These are phyloP conservation scores for Andinoacara biseriatus DNA, from an alignment of 2,113 vertebrate species.

Conservation along the genomic window DNA sequence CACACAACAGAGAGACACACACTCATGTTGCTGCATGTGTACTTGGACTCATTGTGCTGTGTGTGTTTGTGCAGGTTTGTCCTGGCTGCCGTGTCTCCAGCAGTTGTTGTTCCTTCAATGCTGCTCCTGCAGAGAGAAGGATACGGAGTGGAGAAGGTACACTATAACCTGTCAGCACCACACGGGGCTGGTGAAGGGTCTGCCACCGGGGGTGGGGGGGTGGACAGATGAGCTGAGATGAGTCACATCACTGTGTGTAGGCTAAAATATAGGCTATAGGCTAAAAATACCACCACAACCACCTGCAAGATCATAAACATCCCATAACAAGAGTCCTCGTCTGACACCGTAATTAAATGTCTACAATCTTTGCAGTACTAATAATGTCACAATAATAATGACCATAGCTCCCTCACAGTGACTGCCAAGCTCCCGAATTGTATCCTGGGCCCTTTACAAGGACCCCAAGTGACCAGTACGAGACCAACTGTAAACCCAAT, in stretches of 20 bases:
- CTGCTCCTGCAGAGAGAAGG: slow-evolving; percentile 88
- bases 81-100: slow-evolving; percentile 92
- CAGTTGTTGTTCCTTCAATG: slow-evolving; percentile 95
- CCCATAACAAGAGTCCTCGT: not conserved
- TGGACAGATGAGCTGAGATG: not conserved
- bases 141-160: slow-evolving; percentile 88
- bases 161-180: fast-evolving
- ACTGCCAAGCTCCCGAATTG: not conserved
- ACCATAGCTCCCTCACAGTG: not conserved
- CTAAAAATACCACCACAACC: not conserved
- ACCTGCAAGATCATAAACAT: not conserved
- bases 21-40: not conserved
- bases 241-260: fast-evolving
- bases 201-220: not conserved
- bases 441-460: not conserved
- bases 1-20: not conserved
- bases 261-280: not conserved
- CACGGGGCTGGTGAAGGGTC: not conserved
- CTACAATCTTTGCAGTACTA: not conserved
- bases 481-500: not conserved
- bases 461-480: not conserved
- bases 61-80: slow-evolving; percentile 84
- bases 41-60: fast-evolving
- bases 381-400: not conserved
- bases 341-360: no score